phyloP scores from a whole-genome alignment of 2,888 invertebrate species.

The Perithous albicinctus region DNA sequence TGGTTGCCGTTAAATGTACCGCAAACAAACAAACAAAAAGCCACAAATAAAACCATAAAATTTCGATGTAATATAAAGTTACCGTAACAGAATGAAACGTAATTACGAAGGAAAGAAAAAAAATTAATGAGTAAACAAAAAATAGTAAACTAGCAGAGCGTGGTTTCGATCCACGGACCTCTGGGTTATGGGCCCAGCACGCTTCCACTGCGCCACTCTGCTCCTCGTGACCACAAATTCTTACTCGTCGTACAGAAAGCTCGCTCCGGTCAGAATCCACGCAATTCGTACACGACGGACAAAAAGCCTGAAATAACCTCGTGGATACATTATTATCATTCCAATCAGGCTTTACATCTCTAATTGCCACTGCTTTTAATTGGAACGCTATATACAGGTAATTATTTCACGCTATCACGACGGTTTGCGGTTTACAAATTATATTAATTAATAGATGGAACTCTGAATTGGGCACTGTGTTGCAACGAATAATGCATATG shows the following conservation, averaged over 20 bases:
- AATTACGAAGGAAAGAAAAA: slow-evolving; percentile 16
- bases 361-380: slow-evolving; percentile 13
- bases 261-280: not conserved
- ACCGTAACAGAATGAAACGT: not conserved
- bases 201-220: slow-evolving; percentile 73
- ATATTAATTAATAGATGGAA: not conserved
- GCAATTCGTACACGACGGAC: not conserved
- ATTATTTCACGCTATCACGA: not conserved
- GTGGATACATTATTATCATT: not conserved
- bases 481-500: not conserved
- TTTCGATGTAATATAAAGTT: not conserved
- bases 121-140: slow-evolving; percentile 28
- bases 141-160: slow-evolving; percentile 67
- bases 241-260: slow-evolving; percentile 14
- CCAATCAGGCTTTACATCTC: not conserved
- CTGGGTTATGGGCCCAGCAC: slow-evolving; percentile 73
- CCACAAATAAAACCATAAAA: not conserved
- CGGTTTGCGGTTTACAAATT: not conserved
- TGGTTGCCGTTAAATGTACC: not conserved
- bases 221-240: slow-evolving; percentile 24
- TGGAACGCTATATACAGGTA: too few relatives aligned
- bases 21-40: not conserved
- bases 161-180: slow-evolving; percentile 73
- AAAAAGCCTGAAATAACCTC: not conserved
- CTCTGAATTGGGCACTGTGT: not conserved